Conservation (phyloP, 2,888 invertebrate species). For the Apamea crenata region DNA sequence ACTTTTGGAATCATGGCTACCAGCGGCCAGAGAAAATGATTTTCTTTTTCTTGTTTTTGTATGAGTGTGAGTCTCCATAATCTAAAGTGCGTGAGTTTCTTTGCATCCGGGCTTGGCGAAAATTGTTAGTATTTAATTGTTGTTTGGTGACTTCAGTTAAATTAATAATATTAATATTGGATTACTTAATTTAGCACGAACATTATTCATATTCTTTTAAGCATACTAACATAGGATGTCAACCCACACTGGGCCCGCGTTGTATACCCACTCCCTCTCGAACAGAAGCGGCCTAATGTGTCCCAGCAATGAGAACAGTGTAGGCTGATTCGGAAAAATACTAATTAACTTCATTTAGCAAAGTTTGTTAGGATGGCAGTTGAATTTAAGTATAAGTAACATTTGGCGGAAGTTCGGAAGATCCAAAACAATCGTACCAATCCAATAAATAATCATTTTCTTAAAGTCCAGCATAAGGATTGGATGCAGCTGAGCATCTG, state of each 20-base stretch:
- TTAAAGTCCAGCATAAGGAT: too few relatives aligned
- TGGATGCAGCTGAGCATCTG: too few relatives aligned
- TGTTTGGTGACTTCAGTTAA: not conserved
- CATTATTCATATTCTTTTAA: too few relatives aligned
- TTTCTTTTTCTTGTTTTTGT: not conserved
- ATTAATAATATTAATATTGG: not conserved
- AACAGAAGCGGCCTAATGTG: too few relatives aligned
- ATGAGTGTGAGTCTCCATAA: not conserved
- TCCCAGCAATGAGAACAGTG: too few relatives aligned
- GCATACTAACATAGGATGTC: too few relatives aligned
- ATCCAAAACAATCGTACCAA: too few relatives aligned
- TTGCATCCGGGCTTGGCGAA: not conserved
- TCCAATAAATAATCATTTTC: too few relatives aligned
- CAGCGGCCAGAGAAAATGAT: not conserved
- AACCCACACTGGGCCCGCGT: too few relatives aligned
- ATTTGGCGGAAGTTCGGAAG: too few relatives aligned
- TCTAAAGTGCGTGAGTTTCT: not conserved
- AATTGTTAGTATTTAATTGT: not conserved
- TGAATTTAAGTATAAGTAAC: not conserved
- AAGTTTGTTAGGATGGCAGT: not conserved
- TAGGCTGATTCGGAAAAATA: not conserved
- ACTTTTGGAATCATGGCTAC: not conserved
- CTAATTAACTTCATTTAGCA: not conserved
- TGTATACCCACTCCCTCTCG: too few relatives aligned
- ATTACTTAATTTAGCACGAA: too few relatives aligned